These are phyloP conservation scores for Orthosia gothica DNA, from an alignment of 2,888 invertebrate species.

Conservation along the genomic window DNA sequence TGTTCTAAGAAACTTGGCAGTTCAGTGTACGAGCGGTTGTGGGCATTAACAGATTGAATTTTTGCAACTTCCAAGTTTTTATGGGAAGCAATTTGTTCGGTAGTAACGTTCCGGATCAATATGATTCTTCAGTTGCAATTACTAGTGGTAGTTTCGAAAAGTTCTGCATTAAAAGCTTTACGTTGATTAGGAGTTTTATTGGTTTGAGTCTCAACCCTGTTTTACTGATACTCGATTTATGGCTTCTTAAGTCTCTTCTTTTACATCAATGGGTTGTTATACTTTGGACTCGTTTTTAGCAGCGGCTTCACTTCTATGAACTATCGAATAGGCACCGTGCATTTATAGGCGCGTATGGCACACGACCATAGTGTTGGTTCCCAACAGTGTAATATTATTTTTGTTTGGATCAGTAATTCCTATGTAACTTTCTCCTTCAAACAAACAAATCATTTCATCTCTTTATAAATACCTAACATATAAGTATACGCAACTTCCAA, in stretches of 20 bases:
- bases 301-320: too few relatives aligned
- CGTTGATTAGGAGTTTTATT: neutral
- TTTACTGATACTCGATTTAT: neutral
- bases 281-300: too few relatives aligned
- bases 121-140: slow-evolving; percentile 48
- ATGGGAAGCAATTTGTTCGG: slow-evolving; percentile 46
- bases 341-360: too few relatives aligned
- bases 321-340: too few relatives aligned
- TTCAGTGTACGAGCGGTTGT: neutral
- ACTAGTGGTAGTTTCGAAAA: slow-evolving; percentile 12
- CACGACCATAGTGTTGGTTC: too few relatives aligned
- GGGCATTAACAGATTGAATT: slow-evolving; percentile 57
- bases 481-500: too few relatives aligned
- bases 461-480: too few relatives aligned
- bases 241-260: neutral
- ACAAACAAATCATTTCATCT: too few relatives aligned
- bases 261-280: too few relatives aligned
- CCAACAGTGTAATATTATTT: too few relatives aligned
- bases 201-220: neutral
- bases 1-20: slow-evolving; percentile 59
- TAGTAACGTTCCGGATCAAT: slow-evolving; percentile 32
- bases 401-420: too few relatives aligned
- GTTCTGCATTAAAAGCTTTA: neutral
- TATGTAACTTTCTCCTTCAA: too few relatives aligned
- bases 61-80: slow-evolving; percentile 54